Conservation (phyloP, 2,888 invertebrate genomes). For the Sinhomidia bicolor region DNA sequence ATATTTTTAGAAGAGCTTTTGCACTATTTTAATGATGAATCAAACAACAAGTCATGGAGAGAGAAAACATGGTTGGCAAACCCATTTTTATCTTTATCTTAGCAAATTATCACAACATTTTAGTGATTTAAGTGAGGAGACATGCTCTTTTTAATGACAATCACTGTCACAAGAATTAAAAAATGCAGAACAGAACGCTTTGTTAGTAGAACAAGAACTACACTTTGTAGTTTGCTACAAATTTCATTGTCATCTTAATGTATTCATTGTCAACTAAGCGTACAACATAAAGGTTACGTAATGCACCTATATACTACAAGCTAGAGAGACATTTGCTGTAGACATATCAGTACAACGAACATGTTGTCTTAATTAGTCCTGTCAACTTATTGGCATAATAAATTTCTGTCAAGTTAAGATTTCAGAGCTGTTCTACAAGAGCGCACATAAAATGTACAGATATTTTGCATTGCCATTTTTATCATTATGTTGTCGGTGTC, state of each 20-base stretch:
- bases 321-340: not conserved
- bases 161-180: slow-evolving; percentile 24
- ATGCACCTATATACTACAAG: not conserved
- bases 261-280: not conserved
- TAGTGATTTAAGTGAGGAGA: slow-evolving; percentile 66
- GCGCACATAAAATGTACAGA: not conserved
- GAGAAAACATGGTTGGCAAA: slow-evolving; percentile 5
- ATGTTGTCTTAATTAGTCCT: slow-evolving; percentile 12
- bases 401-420: slow-evolving; percentile 23
- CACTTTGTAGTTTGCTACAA: not conserved
- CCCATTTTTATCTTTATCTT: slow-evolving; percentile 52
- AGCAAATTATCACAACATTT: slow-evolving; percentile 70
- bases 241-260: not conserved
- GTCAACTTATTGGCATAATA: slow-evolving; percentile 19
- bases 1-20: not conserved
- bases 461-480: not conserved
- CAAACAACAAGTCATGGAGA: slow-evolving; percentile 17
- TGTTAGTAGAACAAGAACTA: not conserved
- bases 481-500: not conserved
- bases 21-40: not conserved
- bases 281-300: not conserved
- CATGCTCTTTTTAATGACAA: slow-evolving; percentile 49
- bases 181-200: not conserved
- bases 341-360: not conserved
- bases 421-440: no score